A percentile compares a stretch with the other conserved stretches of the same genome.
Evolutionary conservation across 2,797 vertebrate species (phyloP).

Genomic region (Anguilla anguilla): DNA sequence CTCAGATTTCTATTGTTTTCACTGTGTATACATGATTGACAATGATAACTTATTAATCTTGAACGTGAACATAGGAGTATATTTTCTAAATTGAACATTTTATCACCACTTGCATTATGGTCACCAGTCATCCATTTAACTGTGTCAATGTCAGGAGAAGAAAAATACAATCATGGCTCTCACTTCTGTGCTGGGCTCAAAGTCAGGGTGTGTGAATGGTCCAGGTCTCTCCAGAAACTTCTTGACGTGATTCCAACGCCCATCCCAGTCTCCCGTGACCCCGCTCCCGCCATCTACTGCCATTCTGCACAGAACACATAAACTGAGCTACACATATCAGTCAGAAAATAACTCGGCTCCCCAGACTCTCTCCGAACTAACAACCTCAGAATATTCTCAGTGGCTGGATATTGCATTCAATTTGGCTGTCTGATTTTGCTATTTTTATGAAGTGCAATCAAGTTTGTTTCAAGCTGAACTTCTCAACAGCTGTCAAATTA

Average conservation of each 20-base stretch:
- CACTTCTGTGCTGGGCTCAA: constrained; percentile 96
- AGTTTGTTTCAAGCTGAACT: not conserved
- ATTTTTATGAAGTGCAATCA: not conserved
- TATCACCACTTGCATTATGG: not conserved
- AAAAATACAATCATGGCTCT: constrained; percentile 50
- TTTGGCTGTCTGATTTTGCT: not conserved
- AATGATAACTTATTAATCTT: not conserved
- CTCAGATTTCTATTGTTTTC: not conserved
- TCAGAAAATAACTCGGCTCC: constrained; percentile 53
- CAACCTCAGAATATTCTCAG: not conserved
- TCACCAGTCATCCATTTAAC: not conserved
- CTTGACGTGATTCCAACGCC: constrained; percentile 96
- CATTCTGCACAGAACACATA: constrained; percentile 90
- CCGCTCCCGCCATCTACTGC: constrained; percentile 94
- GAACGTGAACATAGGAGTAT: not conserved
- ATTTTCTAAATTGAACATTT: not conserved
- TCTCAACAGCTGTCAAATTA: not conserved
- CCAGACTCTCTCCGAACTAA: not conserved
- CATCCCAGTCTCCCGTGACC: constrained; percentile 91
- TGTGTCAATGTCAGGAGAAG: not conserved
- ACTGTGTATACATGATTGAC: not conserved
- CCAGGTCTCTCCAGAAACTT: constrained; percentile 96
- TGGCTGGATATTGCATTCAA: not conserved
- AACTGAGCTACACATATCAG: constrained; percentile 73
- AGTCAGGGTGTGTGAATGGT: constrained; percentile 97